Evolutionary conservation across 2,888 invertebrate species (phyloP).

Genomic region (Parnassius smintheus): DNA sequence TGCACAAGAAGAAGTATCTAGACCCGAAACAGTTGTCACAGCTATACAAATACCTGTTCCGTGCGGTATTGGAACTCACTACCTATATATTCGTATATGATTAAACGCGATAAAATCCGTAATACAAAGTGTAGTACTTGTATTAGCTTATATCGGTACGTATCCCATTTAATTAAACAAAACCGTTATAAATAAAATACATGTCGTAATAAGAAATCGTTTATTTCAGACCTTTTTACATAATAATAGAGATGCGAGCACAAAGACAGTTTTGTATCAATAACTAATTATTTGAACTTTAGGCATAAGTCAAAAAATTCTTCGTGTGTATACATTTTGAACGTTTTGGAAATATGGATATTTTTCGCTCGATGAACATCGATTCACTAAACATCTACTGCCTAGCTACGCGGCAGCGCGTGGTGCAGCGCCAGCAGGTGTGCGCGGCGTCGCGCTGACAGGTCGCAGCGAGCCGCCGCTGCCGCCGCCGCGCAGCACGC

Average conservation of each 20-base stretch:
- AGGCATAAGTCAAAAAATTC: neutral
- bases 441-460: constrained; percentile 14
- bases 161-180: constrained; percentile 7
- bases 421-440: constrained; percentile 9
- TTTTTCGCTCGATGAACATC: no score
- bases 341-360: no score
- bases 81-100: no score
- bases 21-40: no score
- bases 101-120: no score
- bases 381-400: neutral
- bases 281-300: constrained; percentile 1
- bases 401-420: neutral
- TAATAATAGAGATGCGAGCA: neutral
- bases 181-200: neutral
- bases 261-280: neutral
- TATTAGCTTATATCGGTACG: constrained; percentile 9
- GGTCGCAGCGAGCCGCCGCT: constrained; percentile 21
- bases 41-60: no score
- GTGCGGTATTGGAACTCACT: no score
- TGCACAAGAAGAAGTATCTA: no score
- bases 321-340: neutral
- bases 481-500: constrained; percentile 31
- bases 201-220: constrained; percentile 6
- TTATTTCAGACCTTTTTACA: neutral
- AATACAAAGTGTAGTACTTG: no score